A percentile compares a stretch with the other conserved stretches of the same genome.
These are phyloP conservation scores for Bombus ignitus DNA, from an alignment of 1,140 invertebrate species.

Conservation along the genomic window DNA sequence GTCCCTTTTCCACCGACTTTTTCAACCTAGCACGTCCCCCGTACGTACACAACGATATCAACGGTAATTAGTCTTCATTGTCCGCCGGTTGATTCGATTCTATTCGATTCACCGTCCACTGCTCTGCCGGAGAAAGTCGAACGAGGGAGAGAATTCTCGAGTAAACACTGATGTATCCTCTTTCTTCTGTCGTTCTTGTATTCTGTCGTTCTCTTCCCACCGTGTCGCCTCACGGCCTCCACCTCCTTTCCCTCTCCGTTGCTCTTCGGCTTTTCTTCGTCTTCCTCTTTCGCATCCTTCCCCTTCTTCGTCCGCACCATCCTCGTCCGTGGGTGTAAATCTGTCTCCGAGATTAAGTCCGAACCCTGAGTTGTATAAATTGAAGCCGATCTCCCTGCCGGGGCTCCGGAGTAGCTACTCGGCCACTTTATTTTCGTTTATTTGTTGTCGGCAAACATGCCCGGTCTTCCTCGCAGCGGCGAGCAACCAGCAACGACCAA, in stretches of 20 bases:
- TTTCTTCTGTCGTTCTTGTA: conserved; percentile 35
- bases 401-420: conserved; percentile 65
- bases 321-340: conserved; percentile 72
- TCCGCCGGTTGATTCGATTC: conserved; percentile 61
- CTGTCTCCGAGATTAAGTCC: conserved; percentile 76
- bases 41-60: conserved; percentile 55
- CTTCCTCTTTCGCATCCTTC: not conserved
- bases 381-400: conserved; percentile 72
- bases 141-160: conserved; percentile 26
- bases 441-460: conserved; percentile 73
- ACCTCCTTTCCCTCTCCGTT: not conserved
- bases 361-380: conserved; percentile 75
- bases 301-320: not conserved
- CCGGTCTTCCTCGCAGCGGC: conserved; percentile 64
- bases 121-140: conserved; percentile 49
- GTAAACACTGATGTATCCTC: conserved; percentile 61
- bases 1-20: conserved; percentile 3
- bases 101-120: conserved; percentile 29
- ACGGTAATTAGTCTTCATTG: conserved; percentile 68
- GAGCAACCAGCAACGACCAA: conserved; percentile 41
- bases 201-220: not conserved
- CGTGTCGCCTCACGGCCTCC: conserved; percentile 2
- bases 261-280: not conserved
- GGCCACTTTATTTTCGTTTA: conserved; percentile 76
- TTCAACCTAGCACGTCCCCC: conserved; percentile 36